Base-by-base conservation (phyloP, 2,113 vertebrate genomes). In the Promerops cafer region DNA sequence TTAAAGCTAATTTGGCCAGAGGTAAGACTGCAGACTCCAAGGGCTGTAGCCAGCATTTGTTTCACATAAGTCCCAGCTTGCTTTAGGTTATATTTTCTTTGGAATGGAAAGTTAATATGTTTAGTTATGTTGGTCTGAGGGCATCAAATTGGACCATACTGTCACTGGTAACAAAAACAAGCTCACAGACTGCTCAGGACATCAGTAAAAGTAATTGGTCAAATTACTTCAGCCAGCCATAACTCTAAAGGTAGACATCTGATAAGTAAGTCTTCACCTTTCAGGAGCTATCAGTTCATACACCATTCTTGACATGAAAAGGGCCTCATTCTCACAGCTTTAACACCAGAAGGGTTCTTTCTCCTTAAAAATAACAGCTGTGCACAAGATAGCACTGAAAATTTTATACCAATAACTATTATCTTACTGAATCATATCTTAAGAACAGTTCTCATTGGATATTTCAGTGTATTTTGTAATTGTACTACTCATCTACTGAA, bases 221-320 rank as follows among this genome's bases (percentile, higher is more conserved):
- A 96, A 97, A 87, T 89, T 42, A 64, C 68, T 97, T 95, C 53
- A 83, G 81, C 54, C 78, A 87, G 89, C 81, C 60, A 76, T 96
- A 96, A 96, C 71, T 97, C 93, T 96, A 68, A 96, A 96, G 90
- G 94, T 86, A 96, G 94, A 87, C 16, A 1, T 77, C 89, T 4
- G 92, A 97, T 96, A 96, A 97, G 89, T 95, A 87, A 95, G 93
- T 90, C 72, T 92, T 96, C 94, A 96, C 91, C 93, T 97, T 97
- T 94, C 84, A 90, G 83, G 88, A 97, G 82, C 83, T 95, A 90
- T 97, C 96, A 96, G 96, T 95, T 96, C 96, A 97, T 98, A 93
- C 50, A 96, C 98, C 92, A 97, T 79, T 85, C 68, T 21, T 89
- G 93, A 97, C 90, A 92, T 44, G 35, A 69, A 95, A 96, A 96